Evolutionary conservation across 2,797 vertebrate genomes (phyloP).

Genomic region (Apogon hyalosoma): DNA sequence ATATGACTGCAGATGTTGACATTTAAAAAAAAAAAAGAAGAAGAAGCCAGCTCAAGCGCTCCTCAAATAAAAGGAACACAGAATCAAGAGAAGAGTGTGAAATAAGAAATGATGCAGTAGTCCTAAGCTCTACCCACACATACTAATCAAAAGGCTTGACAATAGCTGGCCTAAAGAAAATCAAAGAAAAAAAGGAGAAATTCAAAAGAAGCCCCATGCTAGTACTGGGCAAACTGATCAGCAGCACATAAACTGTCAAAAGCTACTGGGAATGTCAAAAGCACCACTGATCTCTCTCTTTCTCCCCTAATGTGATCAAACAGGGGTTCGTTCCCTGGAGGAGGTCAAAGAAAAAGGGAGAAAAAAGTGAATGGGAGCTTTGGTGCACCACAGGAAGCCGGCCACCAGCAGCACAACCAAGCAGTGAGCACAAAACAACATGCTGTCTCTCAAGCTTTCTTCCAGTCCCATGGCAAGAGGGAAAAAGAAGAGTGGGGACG

Average conservation of each 20-base stretch:
- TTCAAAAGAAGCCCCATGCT: conserved; percentile 67
- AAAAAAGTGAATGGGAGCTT: conserved; percentile 67
- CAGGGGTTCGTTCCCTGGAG: conserved; percentile 62
- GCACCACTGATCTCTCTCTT: conserved; percentile 70
- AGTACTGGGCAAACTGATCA: conserved; percentile 67
- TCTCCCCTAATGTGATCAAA: conserved; percentile 82
- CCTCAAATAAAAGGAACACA: conserved; percentile 22
- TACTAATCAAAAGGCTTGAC: conserved; percentile 63
- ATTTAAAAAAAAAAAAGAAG: conserved; percentile 42
- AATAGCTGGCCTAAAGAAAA: conserved; percentile 54
- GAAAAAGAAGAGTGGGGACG: conserved; percentile 51
- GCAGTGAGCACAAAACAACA: conserved; percentile 74
- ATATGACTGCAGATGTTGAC: conserved; percentile 30
- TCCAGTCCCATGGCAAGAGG: conserved; percentile 53
- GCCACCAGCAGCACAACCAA: conserved; percentile 76
- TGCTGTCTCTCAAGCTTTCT: conserved; percentile 65
- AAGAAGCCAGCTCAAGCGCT: conserved; percentile 36
- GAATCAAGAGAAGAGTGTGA: conserved; percentile 61
- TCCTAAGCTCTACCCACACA: conserved; percentile 65
- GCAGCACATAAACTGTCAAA: conserved; percentile 76
- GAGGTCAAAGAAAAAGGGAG: conserved; percentile 60
- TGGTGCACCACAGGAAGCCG: conserved; percentile 74
- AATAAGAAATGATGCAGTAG: conserved; percentile 63
- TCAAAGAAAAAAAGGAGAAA: conserved; percentile 42
- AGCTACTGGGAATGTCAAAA: conserved; percentile 71